Evolutionary conservation across 1,140 invertebrate genomes (phyloP).

Genomic region (Anadara kagoshimensis): DNA sequence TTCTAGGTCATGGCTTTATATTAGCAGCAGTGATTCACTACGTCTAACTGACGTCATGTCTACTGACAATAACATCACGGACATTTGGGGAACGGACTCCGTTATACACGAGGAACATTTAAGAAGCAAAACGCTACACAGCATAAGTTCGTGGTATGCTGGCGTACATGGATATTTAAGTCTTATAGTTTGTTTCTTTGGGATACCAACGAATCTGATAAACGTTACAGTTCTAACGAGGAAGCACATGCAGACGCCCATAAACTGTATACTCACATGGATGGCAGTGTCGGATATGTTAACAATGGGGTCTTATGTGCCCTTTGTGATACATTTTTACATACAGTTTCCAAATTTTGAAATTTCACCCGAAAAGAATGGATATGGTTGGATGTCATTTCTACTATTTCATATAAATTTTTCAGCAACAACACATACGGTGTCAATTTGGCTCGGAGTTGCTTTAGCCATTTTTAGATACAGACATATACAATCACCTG

Average conservation of each 20-base stretch:
- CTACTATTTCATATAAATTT: conserved; percentile 78
- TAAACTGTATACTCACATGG: conserved; percentile 89
- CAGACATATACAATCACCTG: conserved; percentile 84
- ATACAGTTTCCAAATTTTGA: conserved; percentile 36
- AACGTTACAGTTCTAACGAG: conserved; percentile 92
- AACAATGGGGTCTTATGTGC: conserved; percentile 91
- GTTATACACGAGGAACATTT: conserved; percentile 5
- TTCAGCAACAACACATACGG: conserved; percentile 87
- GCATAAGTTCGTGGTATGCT: conserved; percentile 66
- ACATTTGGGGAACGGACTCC: too few relatives aligned
- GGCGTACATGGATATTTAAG: conserved; percentile 82
- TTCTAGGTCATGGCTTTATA: too few relatives aligned
- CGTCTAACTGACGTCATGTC: too few relatives aligned
- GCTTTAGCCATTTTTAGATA: conserved; percentile 94
- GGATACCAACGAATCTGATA: conserved; percentile 90
- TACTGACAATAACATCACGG: too few relatives aligned
- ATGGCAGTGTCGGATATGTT: conserved; percentile 89
- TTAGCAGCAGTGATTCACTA: too few relatives aligned
- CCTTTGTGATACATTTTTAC: conserved; percentile 83
- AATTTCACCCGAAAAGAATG: conserved; percentile 41
- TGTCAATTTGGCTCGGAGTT: conserved; percentile 93
- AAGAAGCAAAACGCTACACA: conserved; percentile 39
- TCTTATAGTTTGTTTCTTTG: conserved; percentile 87
- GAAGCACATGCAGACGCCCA: conserved; percentile 87
- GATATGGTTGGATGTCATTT: conserved; percentile 63